phyloP scores from a whole-genome alignment of 2,113 vertebrate species.

The Pagrus major region DNA sequence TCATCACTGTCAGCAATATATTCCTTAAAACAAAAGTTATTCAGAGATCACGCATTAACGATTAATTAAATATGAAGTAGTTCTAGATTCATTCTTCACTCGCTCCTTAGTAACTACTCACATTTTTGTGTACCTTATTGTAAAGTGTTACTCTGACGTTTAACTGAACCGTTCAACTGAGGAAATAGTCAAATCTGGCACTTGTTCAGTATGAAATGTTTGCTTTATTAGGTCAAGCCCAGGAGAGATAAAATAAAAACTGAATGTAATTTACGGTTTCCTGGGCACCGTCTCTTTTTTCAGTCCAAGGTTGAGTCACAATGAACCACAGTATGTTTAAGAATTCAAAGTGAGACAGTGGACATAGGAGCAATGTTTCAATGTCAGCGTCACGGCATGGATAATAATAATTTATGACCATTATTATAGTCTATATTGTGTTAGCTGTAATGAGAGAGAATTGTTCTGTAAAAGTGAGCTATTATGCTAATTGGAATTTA shows the following conservation, averaged over 20 bases:
- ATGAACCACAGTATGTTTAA: background rate
- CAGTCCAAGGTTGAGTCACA: background rate
- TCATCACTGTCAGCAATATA: no score
- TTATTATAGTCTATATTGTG: background rate
- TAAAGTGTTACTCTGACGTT: no score
- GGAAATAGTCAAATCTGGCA: background rate
- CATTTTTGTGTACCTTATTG: no score
- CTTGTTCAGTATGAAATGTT: background rate
- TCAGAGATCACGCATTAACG: no score
- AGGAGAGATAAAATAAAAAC: background rate
- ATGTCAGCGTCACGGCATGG: background rate
- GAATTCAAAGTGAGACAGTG: background rate
- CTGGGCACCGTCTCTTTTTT: background rate
- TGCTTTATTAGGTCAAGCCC: background rate
- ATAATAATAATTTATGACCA: slow-evolving; percentile 22
- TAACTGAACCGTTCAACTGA: no score
- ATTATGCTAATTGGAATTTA: slow-evolving; percentile 34
- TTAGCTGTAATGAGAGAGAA: slow-evolving; percentile 29
- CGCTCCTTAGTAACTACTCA: no score
- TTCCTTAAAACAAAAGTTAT: no score
- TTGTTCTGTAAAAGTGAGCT: slow-evolving; percentile 11
- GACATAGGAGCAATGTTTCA: background rate
- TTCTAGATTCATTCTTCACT: no score
- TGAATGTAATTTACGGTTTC: background rate
- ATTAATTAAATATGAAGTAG: no score